Base-by-base conservation (phyloP, 2,797 vertebrate genomes). In the Sebastes iracundus region DNA sequence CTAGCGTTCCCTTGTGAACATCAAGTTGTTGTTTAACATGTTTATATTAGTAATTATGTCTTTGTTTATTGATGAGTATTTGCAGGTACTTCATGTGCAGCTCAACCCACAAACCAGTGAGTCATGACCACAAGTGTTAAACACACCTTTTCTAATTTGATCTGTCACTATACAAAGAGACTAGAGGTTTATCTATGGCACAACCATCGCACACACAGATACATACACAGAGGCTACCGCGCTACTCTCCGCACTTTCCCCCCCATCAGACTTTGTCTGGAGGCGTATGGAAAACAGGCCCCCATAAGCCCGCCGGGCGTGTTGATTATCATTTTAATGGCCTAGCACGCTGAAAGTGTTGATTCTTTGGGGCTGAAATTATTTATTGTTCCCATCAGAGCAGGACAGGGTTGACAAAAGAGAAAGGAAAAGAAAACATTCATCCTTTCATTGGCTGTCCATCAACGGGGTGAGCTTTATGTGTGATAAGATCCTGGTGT, bases 321-420 rank as follows among this genome's bases (percentile, higher is more conserved):
- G 78, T 65, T 82, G 72, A 87, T 91, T 88, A 89, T 88, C 86
- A 86, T 90, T 87, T 92, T 87, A 89, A 90, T 87, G 74, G 72
- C 60, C 59, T 73, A 10, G 16, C 71, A 52, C 7, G 10, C 20
- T 73, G 11, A 79, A 88, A 81, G 81, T 78, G 82, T 87, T 81
- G 58, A 86, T 86, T 85, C 63, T 82, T 68, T 81, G 32, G 49
- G 46, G 56, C 59, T 49, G 27, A 85, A 90, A 87, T 90, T 62
- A 83, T 91, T 83, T 86, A 80, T 90, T 87, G 52, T 81, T 83
- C 77, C 75, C 59, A 80, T 88, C 69, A 67, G 77, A 80, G 76
- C 9, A 4, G 66, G 60, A 75, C 10, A 35, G 22, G 23, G 16
- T 30, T 73, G 30, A 81, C 66, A 77, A 84, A 87, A 60, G 28